phyloP scores from a whole-genome alignment of 2,113 vertebrate species.

The Lonchura striata region DNA sequence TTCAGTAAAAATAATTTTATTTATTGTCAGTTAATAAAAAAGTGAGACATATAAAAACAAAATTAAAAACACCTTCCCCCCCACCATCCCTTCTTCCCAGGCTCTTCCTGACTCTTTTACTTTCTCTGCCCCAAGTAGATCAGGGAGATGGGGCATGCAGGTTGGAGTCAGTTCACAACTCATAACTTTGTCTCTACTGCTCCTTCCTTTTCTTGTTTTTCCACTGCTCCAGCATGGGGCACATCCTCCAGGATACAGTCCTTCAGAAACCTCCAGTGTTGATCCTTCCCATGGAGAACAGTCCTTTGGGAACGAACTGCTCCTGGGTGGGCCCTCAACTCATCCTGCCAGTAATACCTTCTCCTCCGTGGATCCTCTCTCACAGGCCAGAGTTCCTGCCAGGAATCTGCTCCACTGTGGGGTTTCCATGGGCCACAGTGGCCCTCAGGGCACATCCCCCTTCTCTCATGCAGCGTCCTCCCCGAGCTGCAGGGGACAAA shows the following conservation, averaged over 20 bases:
- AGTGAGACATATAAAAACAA: not conserved
- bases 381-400: not conserved
- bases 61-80: not conserved
- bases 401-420: not conserved
- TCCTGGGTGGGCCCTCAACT: not conserved
- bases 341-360: not conserved
- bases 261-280: not conserved
- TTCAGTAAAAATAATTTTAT: not conserved
- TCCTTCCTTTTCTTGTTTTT: not conserved
- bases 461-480: fast-evolving
- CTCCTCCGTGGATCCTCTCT: not conserved
- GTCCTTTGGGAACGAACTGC: not conserved
- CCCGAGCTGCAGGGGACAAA: fast-evolving
- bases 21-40: not conserved
- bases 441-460: too few relatives aligned
- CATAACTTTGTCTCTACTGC: not conserved
- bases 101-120: not conserved
- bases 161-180: not conserved
- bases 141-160: not conserved
- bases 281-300: not conserved
- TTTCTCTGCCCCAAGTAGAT: not conserved
- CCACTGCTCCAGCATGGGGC: not conserved
- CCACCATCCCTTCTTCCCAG: not conserved
- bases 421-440: not conserved
- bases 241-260: not conserved